A percentile compares a stretch with the other conserved stretches of the same genome.
Conservation (phyloP, 2,113 vertebrate species). For the Miniopterus natalensis region DNA sequence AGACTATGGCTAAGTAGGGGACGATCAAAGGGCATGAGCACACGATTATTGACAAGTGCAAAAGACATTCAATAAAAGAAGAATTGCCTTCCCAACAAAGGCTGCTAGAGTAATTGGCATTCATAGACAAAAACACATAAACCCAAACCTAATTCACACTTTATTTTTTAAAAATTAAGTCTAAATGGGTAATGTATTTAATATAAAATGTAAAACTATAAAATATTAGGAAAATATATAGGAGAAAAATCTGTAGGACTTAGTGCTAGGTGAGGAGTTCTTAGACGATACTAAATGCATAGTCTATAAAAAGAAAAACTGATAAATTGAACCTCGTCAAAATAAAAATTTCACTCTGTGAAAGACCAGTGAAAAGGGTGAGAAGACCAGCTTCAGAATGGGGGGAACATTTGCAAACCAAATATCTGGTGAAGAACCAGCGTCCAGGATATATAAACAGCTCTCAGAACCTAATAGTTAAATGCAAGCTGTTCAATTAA, state of each 20-base stretch:
- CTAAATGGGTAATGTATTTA: background rate
- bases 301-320: background rate
- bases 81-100: background rate
- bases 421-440: background rate
- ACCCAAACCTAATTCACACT: background rate
- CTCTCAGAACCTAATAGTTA: background rate
- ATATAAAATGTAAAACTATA: background rate
- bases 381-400: background rate
- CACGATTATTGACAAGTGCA: background rate
- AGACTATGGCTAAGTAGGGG: background rate
- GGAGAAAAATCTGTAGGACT: background rate
- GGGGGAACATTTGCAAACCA: background rate
- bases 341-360: slow-evolving; percentile 7
- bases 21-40: background rate
- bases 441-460: background rate
- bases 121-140: background rate
- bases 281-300: background rate
- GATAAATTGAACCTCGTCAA: background rate
- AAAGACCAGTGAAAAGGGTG: background rate
- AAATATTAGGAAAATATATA: background rate
- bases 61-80: background rate
- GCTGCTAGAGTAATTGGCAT: background rate
- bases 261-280: background rate
- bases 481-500: background rate
- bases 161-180: slow-evolving; percentile 22